Conservation (phyloP, 23 tunicate species). For the Oikopleura dioica region DNA sequence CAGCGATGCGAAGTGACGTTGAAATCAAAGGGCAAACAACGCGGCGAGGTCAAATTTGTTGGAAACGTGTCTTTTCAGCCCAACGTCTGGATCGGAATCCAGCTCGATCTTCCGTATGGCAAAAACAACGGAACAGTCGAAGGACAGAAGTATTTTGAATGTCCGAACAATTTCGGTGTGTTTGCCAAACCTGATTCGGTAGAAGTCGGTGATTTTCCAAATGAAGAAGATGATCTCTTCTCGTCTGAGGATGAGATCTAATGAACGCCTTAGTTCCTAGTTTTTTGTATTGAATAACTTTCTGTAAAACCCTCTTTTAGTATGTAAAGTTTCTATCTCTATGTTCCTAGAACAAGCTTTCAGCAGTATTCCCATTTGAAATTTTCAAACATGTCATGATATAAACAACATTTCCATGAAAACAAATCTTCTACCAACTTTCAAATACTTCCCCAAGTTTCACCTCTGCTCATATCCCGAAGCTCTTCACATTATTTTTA, state of each 20-base stretch:
- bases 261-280: too few species aligned
- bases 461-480: too few species aligned
- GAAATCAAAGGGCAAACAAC: slow-evolving; percentile 25
- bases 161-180: slow-evolving; percentile 34
- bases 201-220: slow-evolving; percentile 51
- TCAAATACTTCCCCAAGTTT: too few species aligned
- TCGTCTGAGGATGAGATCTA: not conserved
- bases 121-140: slow-evolving; percentile 58
- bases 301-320: too few species aligned
- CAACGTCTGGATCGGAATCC: slow-evolving; percentile 45
- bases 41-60: slow-evolving; percentile 51
- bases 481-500: too few species aligned
- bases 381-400: too few species aligned
- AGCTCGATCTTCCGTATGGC: slow-evolving; percentile 61
- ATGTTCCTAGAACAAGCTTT: too few species aligned
- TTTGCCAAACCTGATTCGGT: slow-evolving; percentile 36
- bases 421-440: too few species aligned
- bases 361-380: too few species aligned
- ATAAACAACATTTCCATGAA: too few species aligned
- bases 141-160: slow-evolving; percentile 33
- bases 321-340: too few species aligned
- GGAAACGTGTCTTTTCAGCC: slow-evolving; percentile 48
- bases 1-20: slow-evolving; percentile 38
- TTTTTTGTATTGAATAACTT: too few species aligned
- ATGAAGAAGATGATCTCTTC: slow-evolving; percentile 11